Evolutionary conservation across 2,113 vertebrate genomes (phyloP), one percentile per base, ranked within the genome.

Genomic region (Glaucidium brasilianum): DNA sequence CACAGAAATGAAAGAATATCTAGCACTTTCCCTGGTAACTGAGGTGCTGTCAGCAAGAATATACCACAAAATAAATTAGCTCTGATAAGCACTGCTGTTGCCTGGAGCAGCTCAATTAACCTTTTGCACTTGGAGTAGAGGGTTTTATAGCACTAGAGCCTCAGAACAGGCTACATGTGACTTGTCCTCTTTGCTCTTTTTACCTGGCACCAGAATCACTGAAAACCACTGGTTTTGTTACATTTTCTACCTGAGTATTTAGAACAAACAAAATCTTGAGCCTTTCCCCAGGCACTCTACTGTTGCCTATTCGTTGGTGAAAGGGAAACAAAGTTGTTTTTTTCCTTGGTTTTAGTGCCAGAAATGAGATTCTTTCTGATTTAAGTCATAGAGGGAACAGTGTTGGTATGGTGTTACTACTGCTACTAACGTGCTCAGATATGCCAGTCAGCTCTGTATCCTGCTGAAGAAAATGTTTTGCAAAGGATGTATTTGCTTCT

Each of bases 71-170:
- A 88, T 90, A 88, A 96, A 97, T 95, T 89, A 94, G 53, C 86
- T 94, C 69, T 88, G 92, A 95, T 96, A 96, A 96, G 92, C 53
- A 32, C 74, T 78, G 79, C 92, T 77, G 96, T 97, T 97, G 96
- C 96, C 95, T 85, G 45, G 96, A 92, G 93, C 94, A 90, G 81
- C 78, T 95, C 87, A 94, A 93, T 96, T 97, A 96, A 74, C 94
- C 89, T 91, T 94, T 95, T 96, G 89, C 87, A 88, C 95, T 97
- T 67, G 71, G 71, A 94, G 69, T 43, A 79, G 34, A 80, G 47
- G 50, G 37, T 41, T 95, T 94, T 93, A 69, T 69, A 73, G 67
- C 34, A 49, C 73, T 45, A 76, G 39, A 94, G 49, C 66, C 29
- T 91, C 37, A 69, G 69, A 81, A 26, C 8, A 32, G 71, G 72